Evolutionary conservation across 2,797 vertebrate species (phyloP).

Genomic region (Borostomias antarcticus): DNA sequence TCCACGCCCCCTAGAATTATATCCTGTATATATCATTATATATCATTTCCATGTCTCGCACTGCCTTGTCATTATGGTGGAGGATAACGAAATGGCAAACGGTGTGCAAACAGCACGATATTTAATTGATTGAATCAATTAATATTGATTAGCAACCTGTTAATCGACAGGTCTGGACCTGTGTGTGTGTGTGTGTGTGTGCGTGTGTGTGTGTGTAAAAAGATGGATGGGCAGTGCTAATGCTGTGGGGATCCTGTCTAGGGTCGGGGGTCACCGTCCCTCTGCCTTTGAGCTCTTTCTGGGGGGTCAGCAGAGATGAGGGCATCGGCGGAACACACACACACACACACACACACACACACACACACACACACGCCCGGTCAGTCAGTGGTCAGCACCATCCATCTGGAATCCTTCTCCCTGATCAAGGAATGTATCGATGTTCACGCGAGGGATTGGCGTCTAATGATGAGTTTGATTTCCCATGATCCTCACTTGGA

Average conservation of each 20-base stretch:
- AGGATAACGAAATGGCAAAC: background rate
- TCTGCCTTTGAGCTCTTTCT: constrained; percentile 61
- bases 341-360: background rate
- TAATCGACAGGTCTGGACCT: constrained; percentile 30
- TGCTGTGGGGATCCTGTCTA: constrained; percentile 56
- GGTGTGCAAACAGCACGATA: constrained; percentile 11
- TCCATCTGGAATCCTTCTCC: too few relatives aligned
- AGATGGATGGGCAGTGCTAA: too few relatives aligned
- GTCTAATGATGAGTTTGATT: too few relatives aligned
- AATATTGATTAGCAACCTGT: constrained; percentile 26
- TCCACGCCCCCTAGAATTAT: background rate
- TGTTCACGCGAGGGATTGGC: too few relatives aligned
- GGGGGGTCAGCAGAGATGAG: constrained; percentile 60
- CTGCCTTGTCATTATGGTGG: background rate
- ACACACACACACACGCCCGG: background rate
- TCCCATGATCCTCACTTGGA: too few relatives aligned
- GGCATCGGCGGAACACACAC: background rate
- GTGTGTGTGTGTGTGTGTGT: too few relatives aligned
- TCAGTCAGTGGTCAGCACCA: too few relatives aligned
- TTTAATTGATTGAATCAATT: too few relatives aligned
- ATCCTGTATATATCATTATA: too few relatives aligned
- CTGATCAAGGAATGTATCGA: too few relatives aligned
- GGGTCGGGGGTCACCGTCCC: constrained; percentile 57
- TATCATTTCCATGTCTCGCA: too few relatives aligned
- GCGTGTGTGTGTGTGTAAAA: too few relatives aligned